Evolutionary conservation across 2,113 vertebrate genomes (phyloP).

Genomic region (Aldabrachelys gigantea): DNA sequence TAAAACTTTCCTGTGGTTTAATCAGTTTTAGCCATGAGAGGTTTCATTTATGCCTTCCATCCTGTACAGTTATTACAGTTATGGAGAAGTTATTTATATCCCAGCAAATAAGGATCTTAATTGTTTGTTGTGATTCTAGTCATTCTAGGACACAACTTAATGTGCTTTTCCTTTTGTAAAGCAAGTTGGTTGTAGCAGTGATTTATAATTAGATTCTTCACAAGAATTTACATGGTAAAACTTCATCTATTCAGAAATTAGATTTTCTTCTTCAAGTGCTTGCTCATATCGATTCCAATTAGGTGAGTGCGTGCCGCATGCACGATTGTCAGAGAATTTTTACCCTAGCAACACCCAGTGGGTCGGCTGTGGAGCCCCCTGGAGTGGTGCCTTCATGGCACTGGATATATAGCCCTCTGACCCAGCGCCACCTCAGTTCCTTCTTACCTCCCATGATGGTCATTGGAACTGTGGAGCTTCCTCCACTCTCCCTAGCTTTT

Average conservation of each 20-base stretch:
- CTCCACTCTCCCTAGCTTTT: too few species aligned
- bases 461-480: too few species aligned
- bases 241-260: neutral
- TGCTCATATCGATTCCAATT: too few species aligned
- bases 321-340: too few species aligned
- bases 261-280: too few species aligned
- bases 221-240: conserved; percentile 15
- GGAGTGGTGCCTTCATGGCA: too few species aligned
- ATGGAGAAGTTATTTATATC: conserved; percentile 63
- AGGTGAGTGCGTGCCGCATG: too few species aligned
- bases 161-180: conserved; percentile 38
- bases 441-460: too few species aligned
- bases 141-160: conserved; percentile 57
- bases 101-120: conserved; percentile 62
- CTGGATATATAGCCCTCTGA: too few species aligned
- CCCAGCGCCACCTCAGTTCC: too few species aligned
- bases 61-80: conserved; percentile 36
- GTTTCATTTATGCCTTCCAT: conserved; percentile 70
- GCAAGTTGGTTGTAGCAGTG: conserved; percentile 33
- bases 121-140: conserved; percentile 62
- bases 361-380: too few species aligned
- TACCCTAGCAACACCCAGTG: too few species aligned
- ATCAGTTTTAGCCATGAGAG: conserved; percentile 61
- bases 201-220: conserved; percentile 54
- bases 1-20: conserved; percentile 67